Evolutionary conservation across 1,140 invertebrate species (phyloP).

Genomic region (Steinernema feltiae): DNA sequence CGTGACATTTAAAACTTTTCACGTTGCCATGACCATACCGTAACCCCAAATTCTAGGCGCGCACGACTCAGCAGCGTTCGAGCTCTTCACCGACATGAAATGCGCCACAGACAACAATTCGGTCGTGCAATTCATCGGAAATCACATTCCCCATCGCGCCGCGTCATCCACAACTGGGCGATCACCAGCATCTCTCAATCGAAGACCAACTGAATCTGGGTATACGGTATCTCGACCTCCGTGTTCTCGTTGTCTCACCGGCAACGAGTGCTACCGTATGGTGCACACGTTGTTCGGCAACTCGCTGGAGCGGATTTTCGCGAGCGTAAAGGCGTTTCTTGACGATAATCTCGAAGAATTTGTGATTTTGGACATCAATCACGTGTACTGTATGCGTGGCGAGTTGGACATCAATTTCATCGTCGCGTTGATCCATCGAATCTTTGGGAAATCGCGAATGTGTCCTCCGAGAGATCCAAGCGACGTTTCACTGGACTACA

Average conservation of each 20-base stretch:
- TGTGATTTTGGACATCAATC: conserved; percentile 3
- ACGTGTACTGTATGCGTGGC: background rate
- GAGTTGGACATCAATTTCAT: background rate
- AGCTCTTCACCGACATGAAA: conserved; percentile 5
- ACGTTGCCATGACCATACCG: no score
- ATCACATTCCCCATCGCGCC: background rate
- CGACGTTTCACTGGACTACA: background rate
- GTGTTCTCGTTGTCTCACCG: background rate
- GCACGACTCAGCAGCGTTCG: conserved; percentile 6
- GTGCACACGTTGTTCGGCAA: background rate
- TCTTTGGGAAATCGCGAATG: background rate
- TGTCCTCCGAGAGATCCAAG: background rate
- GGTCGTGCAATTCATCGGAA: background rate
- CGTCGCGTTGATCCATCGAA: background rate
- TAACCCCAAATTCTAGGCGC: background rate
- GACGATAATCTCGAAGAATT: conserved; percentile 4
- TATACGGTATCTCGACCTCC: background rate
- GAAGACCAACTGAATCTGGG: background rate
- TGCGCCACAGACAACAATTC: background rate
- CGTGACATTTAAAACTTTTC: no score
- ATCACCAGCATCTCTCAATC: background rate
- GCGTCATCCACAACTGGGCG: background rate
- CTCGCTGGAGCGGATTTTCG: background rate
- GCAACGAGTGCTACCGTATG: background rate
- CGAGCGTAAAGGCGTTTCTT: background rate